These are phyloP conservation scores for Zapus hudsonius DNA, from an alignment of 2,113 vertebrate genomes.

Conservation along the genomic window DNA sequence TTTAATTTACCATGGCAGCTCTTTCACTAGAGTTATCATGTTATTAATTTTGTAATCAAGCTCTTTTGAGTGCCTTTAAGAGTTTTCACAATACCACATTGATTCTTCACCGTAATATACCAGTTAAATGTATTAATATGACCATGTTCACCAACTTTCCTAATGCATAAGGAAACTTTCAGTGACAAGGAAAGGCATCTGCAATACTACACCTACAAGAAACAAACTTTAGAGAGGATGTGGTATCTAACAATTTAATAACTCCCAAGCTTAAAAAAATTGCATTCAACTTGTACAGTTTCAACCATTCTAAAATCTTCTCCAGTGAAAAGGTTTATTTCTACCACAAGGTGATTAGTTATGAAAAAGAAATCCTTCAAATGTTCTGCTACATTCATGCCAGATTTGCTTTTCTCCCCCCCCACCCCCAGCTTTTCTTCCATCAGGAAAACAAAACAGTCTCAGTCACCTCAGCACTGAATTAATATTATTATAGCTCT, in stretches of 20 bases:
- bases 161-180: conserved; percentile 66
- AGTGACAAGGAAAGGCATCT: conserved; percentile 56
- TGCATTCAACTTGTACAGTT: conserved; percentile 69
- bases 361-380: conserved; percentile 75
- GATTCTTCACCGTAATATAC: conserved; percentile 77
- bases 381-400: conserved; percentile 69
- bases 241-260: conserved; percentile 56
- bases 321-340: conserved; percentile 65
- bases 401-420: conserved; percentile 62
- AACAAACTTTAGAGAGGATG: conserved; percentile 51
- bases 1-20: conserved; percentile 85
- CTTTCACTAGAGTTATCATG: conserved; percentile 82
- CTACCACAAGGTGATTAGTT: conserved; percentile 65
- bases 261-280: too few relatives aligned
- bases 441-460: conserved; percentile 56
- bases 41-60: conserved; percentile 88
- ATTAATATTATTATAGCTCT: conserved; percentile 66
- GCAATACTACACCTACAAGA: conserved; percentile 53
- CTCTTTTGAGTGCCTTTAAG: conserved; percentile 83
- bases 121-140: conserved; percentile 77
- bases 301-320: conserved; percentile 67
- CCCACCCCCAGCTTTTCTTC: conserved; percentile 60
- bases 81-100: conserved; percentile 80
- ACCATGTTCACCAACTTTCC: conserved; percentile 73
- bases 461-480: conserved; percentile 64